Percentiles rank a stretch among this genome's conserved stretches.
Evolutionary conservation across 2,888 invertebrate genomes (phyloP).

Genomic region (Idaea dimidiata): DNA sequence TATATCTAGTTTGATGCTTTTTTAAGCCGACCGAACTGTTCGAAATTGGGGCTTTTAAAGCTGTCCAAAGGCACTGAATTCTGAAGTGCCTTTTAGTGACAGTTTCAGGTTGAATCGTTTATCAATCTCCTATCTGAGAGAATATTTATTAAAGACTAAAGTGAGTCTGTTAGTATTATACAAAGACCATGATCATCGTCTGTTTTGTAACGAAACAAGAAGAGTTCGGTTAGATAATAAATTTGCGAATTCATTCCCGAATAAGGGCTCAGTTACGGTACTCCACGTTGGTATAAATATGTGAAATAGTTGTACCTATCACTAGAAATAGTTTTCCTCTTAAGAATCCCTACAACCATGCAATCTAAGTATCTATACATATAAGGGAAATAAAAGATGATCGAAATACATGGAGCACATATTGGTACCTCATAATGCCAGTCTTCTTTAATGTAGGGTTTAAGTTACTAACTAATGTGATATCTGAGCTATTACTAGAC

Average conservation of each 20-base stretch:
- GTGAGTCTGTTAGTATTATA: background rate
- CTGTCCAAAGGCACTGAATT: constrained; percentile 18
- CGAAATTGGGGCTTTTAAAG: constrained; percentile 18
- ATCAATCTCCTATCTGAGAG: background rate
- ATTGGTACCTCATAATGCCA: background rate
- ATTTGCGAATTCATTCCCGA: background rate
- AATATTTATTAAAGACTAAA: background rate
- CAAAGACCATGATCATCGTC: background rate
- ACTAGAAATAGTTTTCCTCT: no score
- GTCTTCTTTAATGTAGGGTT: constrained; percentile 3
- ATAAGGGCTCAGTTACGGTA: no score
- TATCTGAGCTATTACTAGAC: constrained; percentile 32
- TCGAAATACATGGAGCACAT: no score
- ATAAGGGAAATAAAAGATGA: no score
- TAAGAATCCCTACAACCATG: no score
- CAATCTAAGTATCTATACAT: no score
- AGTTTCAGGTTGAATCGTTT: background rate
- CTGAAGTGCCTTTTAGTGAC: constrained; percentile 13
- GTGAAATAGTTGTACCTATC: no score
- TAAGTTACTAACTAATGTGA: constrained; percentile 20
- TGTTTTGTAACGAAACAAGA: background rate
- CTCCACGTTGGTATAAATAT: no score
- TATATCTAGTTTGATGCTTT: constrained; percentile 24
- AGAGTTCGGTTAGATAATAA: background rate
- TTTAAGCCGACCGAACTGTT: constrained; percentile 20